Conservation (phyloP, 2,888 invertebrate genomes). For the Thera obeliscata region DNA sequence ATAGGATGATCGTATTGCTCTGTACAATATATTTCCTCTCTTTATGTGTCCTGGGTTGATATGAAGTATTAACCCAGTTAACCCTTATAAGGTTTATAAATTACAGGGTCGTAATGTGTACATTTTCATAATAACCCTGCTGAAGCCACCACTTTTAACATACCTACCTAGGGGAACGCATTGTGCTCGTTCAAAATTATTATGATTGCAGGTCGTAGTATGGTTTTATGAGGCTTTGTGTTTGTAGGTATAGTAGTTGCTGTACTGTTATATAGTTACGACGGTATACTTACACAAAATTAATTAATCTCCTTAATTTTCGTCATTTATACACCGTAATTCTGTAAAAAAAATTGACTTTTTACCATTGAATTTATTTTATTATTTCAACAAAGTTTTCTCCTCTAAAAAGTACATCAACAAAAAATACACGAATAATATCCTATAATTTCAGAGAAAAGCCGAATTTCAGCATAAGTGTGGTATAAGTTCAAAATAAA, state of each 20-base stretch:
- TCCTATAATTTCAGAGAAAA: no score
- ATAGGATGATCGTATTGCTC: neutral
- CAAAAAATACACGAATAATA: no score
- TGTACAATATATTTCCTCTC: constrained; percentile 9
- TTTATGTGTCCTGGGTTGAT: constrained; percentile 29
- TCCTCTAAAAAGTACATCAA: no score
- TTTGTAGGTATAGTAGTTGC: neutral
- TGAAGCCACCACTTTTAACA: constrained; percentile 23
- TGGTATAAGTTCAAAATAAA: no score
- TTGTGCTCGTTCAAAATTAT: constrained; percentile 19
- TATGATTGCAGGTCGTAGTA: constrained; percentile 7
- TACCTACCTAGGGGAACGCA: constrained; percentile 30
- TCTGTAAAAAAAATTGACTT: no score
- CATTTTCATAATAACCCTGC: constrained; percentile 36
- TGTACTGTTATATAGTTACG: neutral
- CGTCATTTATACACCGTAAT: no score
- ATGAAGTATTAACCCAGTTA: constrained; percentile 36
- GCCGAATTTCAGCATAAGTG: no score
- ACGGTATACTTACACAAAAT: no score
- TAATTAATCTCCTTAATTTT: no score
- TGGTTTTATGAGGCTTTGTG: constrained; percentile 3
- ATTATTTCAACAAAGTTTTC: no score
- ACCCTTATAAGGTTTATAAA: constrained; percentile 40
- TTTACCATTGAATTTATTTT: no score
- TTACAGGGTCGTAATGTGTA: constrained; percentile 33